These are phyloP conservation scores for Bujurquina vittata DNA, from an alignment of 2,113 vertebrate genomes.

Conservation along the genomic window DNA sequence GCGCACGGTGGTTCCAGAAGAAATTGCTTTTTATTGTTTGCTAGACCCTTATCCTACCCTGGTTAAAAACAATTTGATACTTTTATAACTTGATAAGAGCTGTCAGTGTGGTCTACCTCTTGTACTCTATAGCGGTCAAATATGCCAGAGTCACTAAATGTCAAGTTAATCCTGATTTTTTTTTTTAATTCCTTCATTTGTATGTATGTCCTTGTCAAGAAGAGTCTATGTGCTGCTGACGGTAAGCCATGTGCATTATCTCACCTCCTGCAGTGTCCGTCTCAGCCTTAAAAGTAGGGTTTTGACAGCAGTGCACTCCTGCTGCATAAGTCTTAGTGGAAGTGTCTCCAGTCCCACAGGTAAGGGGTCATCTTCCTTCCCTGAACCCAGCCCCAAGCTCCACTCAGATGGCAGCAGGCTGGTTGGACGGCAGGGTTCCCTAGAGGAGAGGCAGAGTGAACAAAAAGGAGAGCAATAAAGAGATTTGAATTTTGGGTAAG, in stretches of 20 bases:
- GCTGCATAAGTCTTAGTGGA: slow-evolving; percentile 93
- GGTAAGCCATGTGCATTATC: slow-evolving; percentile 14
- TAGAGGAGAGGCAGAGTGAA: slow-evolving; percentile 29
- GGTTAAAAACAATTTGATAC: slow-evolving; percentile 27
- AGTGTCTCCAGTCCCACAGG: slow-evolving; percentile 87
- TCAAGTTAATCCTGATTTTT: neutral
- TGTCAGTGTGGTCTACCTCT: neutral
- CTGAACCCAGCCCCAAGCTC: slow-evolving; percentile 71
- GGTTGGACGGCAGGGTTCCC: slow-evolving; percentile 72
- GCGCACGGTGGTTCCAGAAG: slow-evolving; percentile 1
- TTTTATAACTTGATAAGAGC: slow-evolving; percentile 19
- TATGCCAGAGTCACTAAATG: neutral
- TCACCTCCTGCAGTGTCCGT: slow-evolving; percentile 94
- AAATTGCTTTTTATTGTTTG: slow-evolving; percentile 28
- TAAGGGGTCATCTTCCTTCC: slow-evolving; percentile 84
- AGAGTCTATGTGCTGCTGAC: neutral
- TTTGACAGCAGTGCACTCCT: slow-evolving; percentile 96
- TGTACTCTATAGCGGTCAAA: slow-evolving; percentile 3
- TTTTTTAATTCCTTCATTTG: neutral
- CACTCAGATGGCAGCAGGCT: slow-evolving; percentile 81
- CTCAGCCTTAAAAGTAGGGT: slow-evolving; percentile 92
- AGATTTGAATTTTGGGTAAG: slow-evolving; percentile 21
- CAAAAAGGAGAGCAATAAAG: slow-evolving; percentile 16
- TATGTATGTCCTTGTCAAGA: neutral
- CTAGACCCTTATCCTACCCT: neutral